Conservation (phyloP, 2,113 vertebrate species). For the Zeus faber region DNA sequence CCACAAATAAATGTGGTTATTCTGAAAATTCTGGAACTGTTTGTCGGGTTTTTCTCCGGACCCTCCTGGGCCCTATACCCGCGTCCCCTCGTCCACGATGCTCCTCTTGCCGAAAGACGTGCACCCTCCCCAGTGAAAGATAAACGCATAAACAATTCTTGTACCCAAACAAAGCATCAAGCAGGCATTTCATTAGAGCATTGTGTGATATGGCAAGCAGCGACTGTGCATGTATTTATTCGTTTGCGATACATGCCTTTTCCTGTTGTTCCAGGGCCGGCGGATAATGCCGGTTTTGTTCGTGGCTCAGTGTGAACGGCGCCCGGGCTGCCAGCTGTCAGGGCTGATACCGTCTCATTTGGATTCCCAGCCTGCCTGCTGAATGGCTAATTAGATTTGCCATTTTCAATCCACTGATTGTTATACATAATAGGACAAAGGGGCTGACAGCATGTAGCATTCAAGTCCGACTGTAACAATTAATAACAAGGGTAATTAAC, state of each 20-base stretch:
- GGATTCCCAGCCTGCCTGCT: slow-evolving; percentile 76
- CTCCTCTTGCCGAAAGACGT: slow-evolving; percentile 32
- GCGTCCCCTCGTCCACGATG: too few relatives aligned
- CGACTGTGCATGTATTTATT: slow-evolving; percentile 78
- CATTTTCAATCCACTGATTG: slow-evolving; percentile 92
- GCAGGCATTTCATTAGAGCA: slow-evolving; percentile 73
- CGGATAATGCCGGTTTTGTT: slow-evolving; percentile 78
- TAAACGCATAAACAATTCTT: slow-evolving; percentile 73
- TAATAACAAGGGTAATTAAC: slow-evolving; percentile 97
- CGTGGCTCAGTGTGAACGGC: slow-evolving; percentile 73
- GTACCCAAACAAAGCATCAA: slow-evolving; percentile 78
- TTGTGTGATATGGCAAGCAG: slow-evolving; percentile 76
- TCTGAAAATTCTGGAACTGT: too few relatives aligned
- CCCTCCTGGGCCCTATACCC: too few relatives aligned
- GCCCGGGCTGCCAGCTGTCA: slow-evolving; percentile 86
- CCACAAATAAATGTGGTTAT: too few relatives aligned
- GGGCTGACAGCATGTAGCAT: slow-evolving; percentile 87
- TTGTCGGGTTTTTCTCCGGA: too few relatives aligned
- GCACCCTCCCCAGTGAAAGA: slow-evolving; percentile 54
- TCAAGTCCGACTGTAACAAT: slow-evolving; percentile 94
- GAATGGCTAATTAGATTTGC: slow-evolving; percentile 94
- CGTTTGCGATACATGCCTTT: slow-evolving; percentile 76
- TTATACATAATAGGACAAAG: slow-evolving; percentile 86
- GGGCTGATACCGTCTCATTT: slow-evolving; percentile 71
- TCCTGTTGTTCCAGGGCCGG: slow-evolving; percentile 72